phyloP scores from a whole-genome alignment of 2,113 vertebrate species.

The Pseudopodoces humilis region DNA sequence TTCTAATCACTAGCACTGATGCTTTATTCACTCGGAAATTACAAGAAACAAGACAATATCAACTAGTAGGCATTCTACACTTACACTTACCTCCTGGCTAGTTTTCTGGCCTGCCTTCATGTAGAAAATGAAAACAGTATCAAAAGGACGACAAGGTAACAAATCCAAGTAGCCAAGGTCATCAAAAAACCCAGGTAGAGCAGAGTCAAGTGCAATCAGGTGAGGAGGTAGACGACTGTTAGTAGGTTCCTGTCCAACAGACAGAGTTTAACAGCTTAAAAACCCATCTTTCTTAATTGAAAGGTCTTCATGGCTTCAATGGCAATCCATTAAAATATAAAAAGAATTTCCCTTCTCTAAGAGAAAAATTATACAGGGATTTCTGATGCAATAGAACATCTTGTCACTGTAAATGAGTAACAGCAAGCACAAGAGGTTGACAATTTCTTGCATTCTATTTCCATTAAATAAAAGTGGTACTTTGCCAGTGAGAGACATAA shows the following conservation, averaged over 20 bases:
- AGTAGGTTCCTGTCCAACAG: constrained; percentile 82
- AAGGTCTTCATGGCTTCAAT: background rate
- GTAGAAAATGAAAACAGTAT: constrained; percentile 97
- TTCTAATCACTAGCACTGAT: background rate
- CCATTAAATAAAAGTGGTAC: background rate
- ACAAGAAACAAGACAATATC: background rate
- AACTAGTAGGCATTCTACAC: no score
- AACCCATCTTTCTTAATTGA: background rate
- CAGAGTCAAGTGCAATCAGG: constrained; percentile 92
- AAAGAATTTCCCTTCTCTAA: background rate
- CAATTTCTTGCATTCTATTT: background rate
- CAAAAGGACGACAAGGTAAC: constrained; percentile 92
- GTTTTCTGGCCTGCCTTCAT: constrained; percentile 95
- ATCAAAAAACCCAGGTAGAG: constrained; percentile 91
- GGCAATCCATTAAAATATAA: background rate
- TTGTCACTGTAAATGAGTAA: background rate
- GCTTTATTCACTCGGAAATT: background rate
- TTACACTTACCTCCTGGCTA: constrained; percentile 85
- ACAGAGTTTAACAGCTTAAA: background rate
- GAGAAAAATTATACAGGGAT: background rate
- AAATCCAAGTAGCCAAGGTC: constrained; percentile 94
- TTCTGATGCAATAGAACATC: background rate
- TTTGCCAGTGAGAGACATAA: background rate
- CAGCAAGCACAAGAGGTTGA: background rate
- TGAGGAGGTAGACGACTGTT: constrained; percentile 97